phyloP scores from a whole-genome alignment of 2,888 invertebrate genomes.

The Scotopteryx bipunctaria region DNA sequence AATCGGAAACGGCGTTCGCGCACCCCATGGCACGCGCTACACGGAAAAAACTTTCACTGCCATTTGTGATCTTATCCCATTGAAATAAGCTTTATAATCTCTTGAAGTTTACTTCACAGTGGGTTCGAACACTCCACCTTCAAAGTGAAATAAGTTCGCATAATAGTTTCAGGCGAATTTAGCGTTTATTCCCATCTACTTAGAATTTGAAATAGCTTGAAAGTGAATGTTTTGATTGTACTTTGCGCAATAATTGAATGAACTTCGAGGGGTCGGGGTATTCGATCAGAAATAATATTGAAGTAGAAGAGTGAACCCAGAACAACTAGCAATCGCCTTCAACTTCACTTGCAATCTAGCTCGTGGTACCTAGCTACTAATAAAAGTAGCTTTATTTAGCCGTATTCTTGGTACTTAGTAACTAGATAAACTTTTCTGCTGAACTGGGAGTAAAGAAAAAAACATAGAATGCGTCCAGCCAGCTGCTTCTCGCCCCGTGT shows the following conservation, averaged over 20 bases:
- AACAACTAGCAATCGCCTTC: too few species aligned
- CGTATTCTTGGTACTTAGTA: too few species aligned
- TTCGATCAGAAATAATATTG: constrained; percentile 20
- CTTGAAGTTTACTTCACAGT: neutral
- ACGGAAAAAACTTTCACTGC: constrained; percentile 11
- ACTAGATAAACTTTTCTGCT: too few species aligned
- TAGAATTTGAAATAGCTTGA: constrained; percentile 33
- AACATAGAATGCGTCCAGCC: too few species aligned
- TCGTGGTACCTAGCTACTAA: too few species aligned
- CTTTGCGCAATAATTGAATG: constrained; percentile 57
- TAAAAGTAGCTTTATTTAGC: too few species aligned
- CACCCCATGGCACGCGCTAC: constrained; percentile 78
- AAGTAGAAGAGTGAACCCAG: too few species aligned
- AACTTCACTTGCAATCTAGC: too few species aligned
- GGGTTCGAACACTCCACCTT: neutral
- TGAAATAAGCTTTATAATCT: constrained; percentile 10
- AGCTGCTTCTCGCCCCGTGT: too few species aligned
- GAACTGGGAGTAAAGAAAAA: too few species aligned
- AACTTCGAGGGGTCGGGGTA: constrained; percentile 41
- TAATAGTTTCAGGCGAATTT: constrained; percentile 16
- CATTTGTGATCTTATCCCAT: neutral
- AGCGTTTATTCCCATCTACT: rapidly evolving
- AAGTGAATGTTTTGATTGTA: neutral
- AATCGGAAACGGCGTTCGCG: constrained; percentile 72
- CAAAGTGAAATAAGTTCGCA: constrained; percentile 10